These are phyloP conservation scores for Caenorhabditis wallacei DNA, from an alignment of 2,888 invertebrate genomes.

Conservation along the genomic window DNA sequence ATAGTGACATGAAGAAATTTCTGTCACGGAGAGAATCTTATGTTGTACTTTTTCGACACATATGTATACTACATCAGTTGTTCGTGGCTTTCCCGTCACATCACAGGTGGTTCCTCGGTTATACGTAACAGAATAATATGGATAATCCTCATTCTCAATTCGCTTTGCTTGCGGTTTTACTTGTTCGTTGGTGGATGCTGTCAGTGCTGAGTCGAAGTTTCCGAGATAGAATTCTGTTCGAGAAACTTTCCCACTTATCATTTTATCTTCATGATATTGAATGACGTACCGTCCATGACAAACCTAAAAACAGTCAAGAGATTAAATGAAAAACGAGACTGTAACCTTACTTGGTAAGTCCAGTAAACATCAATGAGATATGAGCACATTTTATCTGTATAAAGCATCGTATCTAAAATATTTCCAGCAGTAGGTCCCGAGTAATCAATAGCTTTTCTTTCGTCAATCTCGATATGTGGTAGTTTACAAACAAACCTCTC, in stretches of 20 bases:
- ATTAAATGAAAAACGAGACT: too few relatives aligned
- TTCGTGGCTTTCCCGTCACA: slow-evolving; percentile 87
- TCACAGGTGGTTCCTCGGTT: slow-evolving; percentile 93
- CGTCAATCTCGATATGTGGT: slow-evolving; percentile 51
- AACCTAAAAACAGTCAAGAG: slow-evolving; percentile 63
- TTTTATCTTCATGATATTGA: slow-evolving; percentile 96
- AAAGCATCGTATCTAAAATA: slow-evolving; percentile 72
- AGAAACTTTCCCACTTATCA: slow-evolving; percentile 85
- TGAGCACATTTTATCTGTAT: slow-evolving; percentile 75
- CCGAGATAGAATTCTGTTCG: slow-evolving; percentile 82
- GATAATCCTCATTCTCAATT: slow-evolving; percentile 91
- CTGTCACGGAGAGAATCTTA: slow-evolving; percentile 64
- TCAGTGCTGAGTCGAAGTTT: slow-evolving; percentile 70
- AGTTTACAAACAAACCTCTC: slow-evolving; percentile 65
- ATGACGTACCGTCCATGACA: slow-evolving; percentile 87
- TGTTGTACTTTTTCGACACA: slow-evolving; percentile 74
- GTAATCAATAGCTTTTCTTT: slow-evolving; percentile 39
- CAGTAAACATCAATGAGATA: slow-evolving; percentile 84
- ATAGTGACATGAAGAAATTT: slow-evolving; percentile 91
- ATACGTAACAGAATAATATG: slow-evolving; percentile 91
- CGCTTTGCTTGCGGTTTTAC: slow-evolving; percentile 76
- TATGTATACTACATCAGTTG: slow-evolving; percentile 78
- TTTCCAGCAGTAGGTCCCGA: slow-evolving; percentile 47
- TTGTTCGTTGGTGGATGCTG: slow-evolving; percentile 64
- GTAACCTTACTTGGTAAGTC: slow-evolving; percentile 76